Evolutionary conservation across 2,113 vertebrate species (phyloP), one percentile per base, ranked within the genome.

Genomic region (Excalfactoria chinensis): DNA sequence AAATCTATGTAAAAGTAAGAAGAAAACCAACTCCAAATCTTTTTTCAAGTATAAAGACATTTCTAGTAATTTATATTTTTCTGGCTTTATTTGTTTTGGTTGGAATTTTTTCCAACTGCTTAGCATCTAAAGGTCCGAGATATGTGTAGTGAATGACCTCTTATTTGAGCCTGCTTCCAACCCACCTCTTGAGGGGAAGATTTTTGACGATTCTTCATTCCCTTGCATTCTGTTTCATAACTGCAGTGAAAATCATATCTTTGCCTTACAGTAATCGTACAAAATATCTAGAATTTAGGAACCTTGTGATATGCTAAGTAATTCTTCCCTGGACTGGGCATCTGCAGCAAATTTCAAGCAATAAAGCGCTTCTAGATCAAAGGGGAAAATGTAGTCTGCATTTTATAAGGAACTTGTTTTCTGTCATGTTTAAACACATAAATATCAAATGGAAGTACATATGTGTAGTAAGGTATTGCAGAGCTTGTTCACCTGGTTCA

Each of bases 21-120:
- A 49, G 20, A 30, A 68, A 83, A 21, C 2, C 37, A 90, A 88
- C 55, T 64, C 51, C 59, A 22, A 49, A 83, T 56, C 26, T 49
- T 72, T 83, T 64, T 56, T 80, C 5, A 21, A 68, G 71, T 79
- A 44, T 67, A 68, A 68, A 84, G 81, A 67, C n/a, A 80, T 86
- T 95, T 88, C 79, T 95, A 37, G 69, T 95, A 9, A 40, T 48
- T 86, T 86, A 73, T 84, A 69, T 85, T n/a, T 88, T 34, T n/a
- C 48, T 79, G 1, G 17, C 7, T 59, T 43, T 32, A 4, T 30
- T 64, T 41, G 6, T 64, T 66, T 32, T 20, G 34, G 10, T 37
- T 37, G 14, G 37, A 11, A 14, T 26, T 78, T 63, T 94, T 81
- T 55, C 17, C 59, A 20, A 46, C 85, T 82, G 81, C 13, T 7